Evolutionary conservation across 2,113 vertebrate species (phyloP).

Genomic region (Suncus etruscus): DNA sequence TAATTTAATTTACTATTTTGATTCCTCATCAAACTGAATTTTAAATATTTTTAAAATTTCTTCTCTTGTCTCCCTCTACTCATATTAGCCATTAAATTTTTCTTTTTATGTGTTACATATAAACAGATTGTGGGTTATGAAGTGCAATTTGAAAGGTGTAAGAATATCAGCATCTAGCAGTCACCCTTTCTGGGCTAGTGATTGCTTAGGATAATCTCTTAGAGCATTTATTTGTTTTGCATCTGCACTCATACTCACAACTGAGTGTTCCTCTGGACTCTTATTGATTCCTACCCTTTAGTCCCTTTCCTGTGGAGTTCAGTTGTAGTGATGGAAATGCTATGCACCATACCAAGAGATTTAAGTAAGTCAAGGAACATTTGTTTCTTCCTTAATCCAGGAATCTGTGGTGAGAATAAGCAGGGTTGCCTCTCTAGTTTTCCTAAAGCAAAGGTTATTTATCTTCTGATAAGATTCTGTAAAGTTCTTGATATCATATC

Average conservation of each 20-base stretch:
- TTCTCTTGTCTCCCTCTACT: constrained; percentile 38
- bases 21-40: constrained; percentile 36
- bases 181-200: neutral
- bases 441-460: constrained; percentile 38
- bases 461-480: constrained; percentile 28
- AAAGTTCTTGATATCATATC: neutral
- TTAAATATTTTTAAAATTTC: constrained; percentile 29
- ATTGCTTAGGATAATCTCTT: neutral
- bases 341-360: constrained; percentile 6
- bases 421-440: constrained; percentile 37
- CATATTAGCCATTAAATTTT: constrained; percentile 37
- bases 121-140: constrained; percentile 28
- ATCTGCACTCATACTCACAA: neutral
- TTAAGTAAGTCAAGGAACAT: constrained; percentile 30
- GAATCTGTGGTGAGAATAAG: constrained; percentile 3
- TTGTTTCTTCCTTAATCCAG: constrained; percentile 40
- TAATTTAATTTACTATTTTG: constrained; percentile 41
- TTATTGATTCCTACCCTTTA: neutral
- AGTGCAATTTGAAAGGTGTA: constrained; percentile 15
- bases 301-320: neutral
- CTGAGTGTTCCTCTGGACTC: neutral
- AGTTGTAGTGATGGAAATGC: constrained; percentile 10
- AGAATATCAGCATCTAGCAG: neutral
- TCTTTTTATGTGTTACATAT: constrained; percentile 53
- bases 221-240: constrained; percentile 36